Base-by-base conservation (phyloP, 2,797 vertebrate genomes). In the Arnoldichthys spilopterus region DNA sequence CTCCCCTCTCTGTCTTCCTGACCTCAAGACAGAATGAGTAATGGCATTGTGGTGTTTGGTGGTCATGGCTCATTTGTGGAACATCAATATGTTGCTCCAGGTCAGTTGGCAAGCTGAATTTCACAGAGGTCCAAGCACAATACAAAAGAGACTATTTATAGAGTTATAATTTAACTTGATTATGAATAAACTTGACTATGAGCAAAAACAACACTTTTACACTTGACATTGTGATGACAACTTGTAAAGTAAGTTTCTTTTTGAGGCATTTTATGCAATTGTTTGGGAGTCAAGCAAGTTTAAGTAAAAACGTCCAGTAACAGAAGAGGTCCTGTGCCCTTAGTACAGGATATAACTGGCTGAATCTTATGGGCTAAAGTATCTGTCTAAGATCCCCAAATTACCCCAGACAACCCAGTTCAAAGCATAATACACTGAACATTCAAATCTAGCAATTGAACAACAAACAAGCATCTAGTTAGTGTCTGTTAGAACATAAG, bases 21-120 rank as follows among this genome's bases (percentile, higher is more conserved):
- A 71, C 30, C 67, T 76, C 37, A 73, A 26, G 68, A 79, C 62
- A 63, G 68, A 76, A 76, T 79, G 56, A 81, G 30, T 68, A 64
- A 81, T 81, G 61, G 68, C 20, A 11, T 22, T 63, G 2, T 34
- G 22, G 24, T 51, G 43, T 73, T 51, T 70, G 78, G 47, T 62
- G 78, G 58, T 72, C 66, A 70, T 74, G 71, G 72, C 43, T 78
- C 62, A 66, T 78, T 70, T 51, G 40, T 40, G 18, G 22, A 80
- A 40, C 54, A 74, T 69, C 37, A 49, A 16, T 20, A 56, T 13
- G 20, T 54, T 53, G 49, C 68, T 74, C 16, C 30, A 28, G 63
- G 30, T 59, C 62, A 28, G 26, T 28, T 68, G 30, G 18, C 68
- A 15, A 45, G 45, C 20, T 24, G 11, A 69, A 49, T 22, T 69